phyloP scores from a whole-genome alignment of 2,113 vertebrate species.

The Gnathonemus echidnorhynchus region DNA sequence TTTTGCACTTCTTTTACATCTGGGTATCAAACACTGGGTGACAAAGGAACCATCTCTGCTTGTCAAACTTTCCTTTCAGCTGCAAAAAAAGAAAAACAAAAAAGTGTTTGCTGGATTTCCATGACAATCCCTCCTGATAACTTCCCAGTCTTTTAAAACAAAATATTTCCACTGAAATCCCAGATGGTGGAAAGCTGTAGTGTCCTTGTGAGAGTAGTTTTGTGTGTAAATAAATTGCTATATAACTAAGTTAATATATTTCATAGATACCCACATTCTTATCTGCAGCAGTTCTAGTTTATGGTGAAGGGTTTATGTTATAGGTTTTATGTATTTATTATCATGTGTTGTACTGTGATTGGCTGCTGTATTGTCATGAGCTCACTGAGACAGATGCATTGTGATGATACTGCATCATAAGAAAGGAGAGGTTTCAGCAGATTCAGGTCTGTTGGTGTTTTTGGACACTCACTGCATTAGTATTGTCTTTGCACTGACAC shows the following conservation, averaged over 20 bases:
- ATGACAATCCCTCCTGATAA: not conserved
- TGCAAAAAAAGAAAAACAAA: not conserved
- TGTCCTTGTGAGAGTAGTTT: not conserved
- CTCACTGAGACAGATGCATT: not conserved
- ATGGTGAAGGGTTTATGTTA: not conserved
- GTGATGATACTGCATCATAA: not conserved
- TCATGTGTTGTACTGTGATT: not conserved
- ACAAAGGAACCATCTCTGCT: not conserved
- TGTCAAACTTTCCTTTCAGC: not conserved
- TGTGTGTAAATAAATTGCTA: not conserved
- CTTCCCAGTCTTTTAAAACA: not conserved
- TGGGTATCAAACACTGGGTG: not conserved
- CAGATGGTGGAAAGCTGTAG: not conserved
- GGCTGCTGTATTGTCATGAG: not conserved
- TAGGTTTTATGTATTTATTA: not conserved
- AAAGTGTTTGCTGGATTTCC: not conserved
- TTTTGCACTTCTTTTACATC: not conserved
- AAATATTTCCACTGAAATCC: not conserved
- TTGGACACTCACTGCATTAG: not conserved
- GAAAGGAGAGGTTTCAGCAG: not conserved
- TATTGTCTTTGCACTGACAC: not conserved
- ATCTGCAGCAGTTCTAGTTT: not conserved
- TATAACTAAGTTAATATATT: not conserved
- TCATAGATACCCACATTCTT: not conserved
- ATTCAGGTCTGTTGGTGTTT: not conserved